phyloP scores from a whole-genome alignment of 2,113 vertebrate species.

The Xiphophorus hellerii region DNA sequence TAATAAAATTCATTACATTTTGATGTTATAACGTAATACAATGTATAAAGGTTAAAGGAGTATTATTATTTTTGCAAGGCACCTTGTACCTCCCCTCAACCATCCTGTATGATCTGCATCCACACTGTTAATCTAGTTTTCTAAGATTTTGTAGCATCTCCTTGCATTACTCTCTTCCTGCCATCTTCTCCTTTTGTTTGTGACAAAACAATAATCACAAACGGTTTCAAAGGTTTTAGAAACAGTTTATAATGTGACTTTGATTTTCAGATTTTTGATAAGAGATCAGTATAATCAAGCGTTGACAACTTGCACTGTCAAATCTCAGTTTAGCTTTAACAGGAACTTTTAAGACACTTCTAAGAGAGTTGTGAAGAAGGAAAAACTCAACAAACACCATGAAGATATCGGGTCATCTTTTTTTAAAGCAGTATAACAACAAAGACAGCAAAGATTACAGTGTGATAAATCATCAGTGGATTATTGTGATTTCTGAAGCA shows the following conservation, averaged over 20 bases:
- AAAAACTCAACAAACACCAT: not conserved
- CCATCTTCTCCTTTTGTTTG: not conserved
- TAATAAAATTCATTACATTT: not conserved
- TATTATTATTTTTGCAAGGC: too few species aligned
- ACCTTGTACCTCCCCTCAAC: too few species aligned
- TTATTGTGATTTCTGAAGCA: not conserved
- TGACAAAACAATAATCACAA: not conserved
- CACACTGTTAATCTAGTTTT: not conserved
- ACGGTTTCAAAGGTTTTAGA: not conserved
- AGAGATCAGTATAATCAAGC: too few species aligned
- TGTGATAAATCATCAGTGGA: not conserved
- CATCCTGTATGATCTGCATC: not conserved
- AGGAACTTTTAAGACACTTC: not conserved
- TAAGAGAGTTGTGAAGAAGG: not conserved
- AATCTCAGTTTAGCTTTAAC: not conserved
- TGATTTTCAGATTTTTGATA: not conserved
- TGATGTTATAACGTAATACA: not conserved
- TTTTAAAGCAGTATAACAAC: not conserved
- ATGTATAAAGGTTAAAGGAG: too few species aligned
- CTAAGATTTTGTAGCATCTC: not conserved
- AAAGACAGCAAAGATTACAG: not conserved
- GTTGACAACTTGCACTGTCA: too few species aligned
- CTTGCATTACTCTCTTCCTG: not conserved
- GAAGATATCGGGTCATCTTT: not conserved
- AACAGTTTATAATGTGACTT: not conserved